A percentile compares a stretch with the other conserved stretches of the same genome.
These are phyloP conservation scores for Chaetophractus vellerosus DNA, from an alignment of 2,797 vertebrate genomes.

Conservation along the genomic window DNA sequence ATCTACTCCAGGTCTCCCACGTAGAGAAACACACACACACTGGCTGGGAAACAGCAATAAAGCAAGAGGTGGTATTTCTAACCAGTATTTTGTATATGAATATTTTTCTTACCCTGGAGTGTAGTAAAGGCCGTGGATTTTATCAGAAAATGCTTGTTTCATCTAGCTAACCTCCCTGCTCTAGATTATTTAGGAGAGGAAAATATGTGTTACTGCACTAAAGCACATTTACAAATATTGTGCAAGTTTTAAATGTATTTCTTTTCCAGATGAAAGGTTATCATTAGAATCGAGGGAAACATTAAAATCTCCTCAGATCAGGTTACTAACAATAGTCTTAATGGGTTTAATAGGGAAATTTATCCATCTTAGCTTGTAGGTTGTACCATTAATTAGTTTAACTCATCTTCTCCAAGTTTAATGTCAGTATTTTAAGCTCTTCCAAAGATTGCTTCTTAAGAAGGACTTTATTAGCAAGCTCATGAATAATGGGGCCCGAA, in stretches of 20 bases:
- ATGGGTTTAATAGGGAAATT: slow-evolving; percentile 78
- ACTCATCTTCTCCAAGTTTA: slow-evolving; percentile 69
- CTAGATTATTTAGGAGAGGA: slow-evolving; percentile 30
- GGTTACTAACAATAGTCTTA: slow-evolving; percentile 76
- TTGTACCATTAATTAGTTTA: slow-evolving; percentile 80
- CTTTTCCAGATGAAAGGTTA: slow-evolving; percentile 78
- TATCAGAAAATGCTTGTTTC: slow-evolving; percentile 63
- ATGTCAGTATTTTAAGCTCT: slow-evolving; percentile 69
- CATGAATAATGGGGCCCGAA: slow-evolving; percentile 63
- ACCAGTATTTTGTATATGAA: not conserved
- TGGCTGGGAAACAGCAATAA: slow-evolving; percentile 5
- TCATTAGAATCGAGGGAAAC: slow-evolving; percentile 78
- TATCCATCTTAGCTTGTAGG: slow-evolving; percentile 69
- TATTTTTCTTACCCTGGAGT: not conserved
- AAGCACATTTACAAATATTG: slow-evolving; percentile 59
- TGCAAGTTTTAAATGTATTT: slow-evolving; percentile 62
- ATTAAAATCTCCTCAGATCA: slow-evolving; percentile 75
- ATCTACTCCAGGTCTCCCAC: not conserved
- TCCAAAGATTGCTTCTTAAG: slow-evolving; percentile 77
- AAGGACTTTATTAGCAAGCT: slow-evolving; percentile 70
- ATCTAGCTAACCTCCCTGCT: slow-evolving; percentile 21
- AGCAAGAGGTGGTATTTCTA: not conserved
- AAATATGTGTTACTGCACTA: not conserved
- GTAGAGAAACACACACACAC: not conserved
- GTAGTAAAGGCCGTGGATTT: slow-evolving; percentile 44